These are phyloP conservation scores for Campoletis raptor DNA, from an alignment of 2,888 invertebrate genomes.

Conservation along the genomic window DNA sequence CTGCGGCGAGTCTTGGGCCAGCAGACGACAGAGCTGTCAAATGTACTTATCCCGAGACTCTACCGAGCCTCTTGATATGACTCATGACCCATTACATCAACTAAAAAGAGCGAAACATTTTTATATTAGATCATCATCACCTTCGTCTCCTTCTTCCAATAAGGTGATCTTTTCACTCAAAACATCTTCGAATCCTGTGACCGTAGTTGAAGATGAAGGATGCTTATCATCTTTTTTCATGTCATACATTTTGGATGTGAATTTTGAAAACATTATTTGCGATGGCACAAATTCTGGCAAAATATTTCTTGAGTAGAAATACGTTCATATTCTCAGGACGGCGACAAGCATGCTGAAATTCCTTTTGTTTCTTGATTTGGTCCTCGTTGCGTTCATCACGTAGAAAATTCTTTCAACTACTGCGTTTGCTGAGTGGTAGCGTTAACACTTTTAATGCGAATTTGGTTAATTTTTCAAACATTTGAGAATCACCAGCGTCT, in stretches of 20 bases:
- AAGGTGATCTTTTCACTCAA: too few relatives aligned
- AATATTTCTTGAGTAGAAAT: slow-evolving; percentile 56
- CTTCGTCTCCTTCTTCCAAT: too few relatives aligned
- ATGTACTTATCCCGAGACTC: too few relatives aligned
- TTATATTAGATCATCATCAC: too few relatives aligned
- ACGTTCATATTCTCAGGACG: slow-evolving; percentile 66
- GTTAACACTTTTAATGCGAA: slow-evolving; percentile 68
- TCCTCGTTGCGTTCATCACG: slow-evolving; percentile 66
- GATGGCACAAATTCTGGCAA: slow-evolving; percentile 66
- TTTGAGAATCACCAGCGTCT: slow-evolving; percentile 58
- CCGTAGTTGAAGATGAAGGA: background rate
- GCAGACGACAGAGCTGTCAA: too few relatives aligned
- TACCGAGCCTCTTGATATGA: too few relatives aligned
- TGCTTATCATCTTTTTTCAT: background rate
- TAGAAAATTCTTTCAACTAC: slow-evolving; percentile 72
- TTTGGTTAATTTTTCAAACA: slow-evolving; percentile 65
- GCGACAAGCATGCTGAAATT: slow-evolving; percentile 67
- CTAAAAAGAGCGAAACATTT: too few relatives aligned
- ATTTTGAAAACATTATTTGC: slow-evolving; percentile 62
- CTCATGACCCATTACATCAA: too few relatives aligned
- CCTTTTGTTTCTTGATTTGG: slow-evolving; percentile 68
- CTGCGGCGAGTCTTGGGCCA: too few relatives aligned
- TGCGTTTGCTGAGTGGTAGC: slow-evolving; percentile 72
- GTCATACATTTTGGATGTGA: slow-evolving; percentile 69
- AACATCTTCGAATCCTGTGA: too few relatives aligned